phyloP scores from a whole-genome alignment of 2,888 invertebrate species.

The Drosophila vallismaia region DNA sequence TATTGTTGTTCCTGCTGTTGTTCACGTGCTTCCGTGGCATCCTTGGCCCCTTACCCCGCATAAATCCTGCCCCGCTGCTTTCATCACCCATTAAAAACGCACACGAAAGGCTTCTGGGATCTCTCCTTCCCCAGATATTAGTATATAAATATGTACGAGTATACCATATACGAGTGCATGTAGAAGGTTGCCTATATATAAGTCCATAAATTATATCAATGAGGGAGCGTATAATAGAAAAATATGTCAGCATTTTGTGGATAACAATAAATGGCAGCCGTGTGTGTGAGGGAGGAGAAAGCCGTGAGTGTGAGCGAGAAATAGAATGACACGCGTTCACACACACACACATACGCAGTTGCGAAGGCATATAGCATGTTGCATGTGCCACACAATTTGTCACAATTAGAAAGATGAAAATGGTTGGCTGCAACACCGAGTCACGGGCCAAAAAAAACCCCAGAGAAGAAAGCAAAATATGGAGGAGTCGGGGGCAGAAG shows the following conservation, averaged over 20 bases:
- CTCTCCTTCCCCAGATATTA: background rate
- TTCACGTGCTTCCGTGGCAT: conserved; percentile 27
- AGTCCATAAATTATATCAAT: conserved; percentile 43
- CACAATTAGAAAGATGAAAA: conserved; percentile 59
- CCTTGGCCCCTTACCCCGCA: background rate
- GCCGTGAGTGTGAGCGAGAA: conserved; percentile 2
- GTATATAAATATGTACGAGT: conserved; percentile 2
- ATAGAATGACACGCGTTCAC: conserved; percentile 37
- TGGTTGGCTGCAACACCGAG: conserved; percentile 40
- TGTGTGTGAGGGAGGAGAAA: conserved; percentile 1
- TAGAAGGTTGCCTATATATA: conserved; percentile 23
- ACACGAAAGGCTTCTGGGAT: conserved; percentile 43
- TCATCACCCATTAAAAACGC: conserved; percentile 41
- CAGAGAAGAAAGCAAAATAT: conserved; percentile 11
- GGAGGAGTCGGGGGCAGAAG: background rate
- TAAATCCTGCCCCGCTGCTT: conserved; percentile 6
- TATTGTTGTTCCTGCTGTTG: conserved; percentile 41
- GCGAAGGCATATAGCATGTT: conserved; percentile 23
- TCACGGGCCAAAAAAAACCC: conserved; percentile 39
- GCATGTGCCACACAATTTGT: conserved; percentile 62
- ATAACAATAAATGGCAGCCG: conserved; percentile 48
- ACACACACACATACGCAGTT: conserved; percentile 3
- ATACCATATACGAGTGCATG: conserved; percentile 29
- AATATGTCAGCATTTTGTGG: conserved; percentile 48
- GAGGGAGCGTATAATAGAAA: conserved; percentile 48